Percentiles rank a stretch among this genome's conserved stretches.
phyloP scores from a whole-genome alignment of 2,113 vertebrate genomes.

The Chiloscyllium plagiosum region DNA sequence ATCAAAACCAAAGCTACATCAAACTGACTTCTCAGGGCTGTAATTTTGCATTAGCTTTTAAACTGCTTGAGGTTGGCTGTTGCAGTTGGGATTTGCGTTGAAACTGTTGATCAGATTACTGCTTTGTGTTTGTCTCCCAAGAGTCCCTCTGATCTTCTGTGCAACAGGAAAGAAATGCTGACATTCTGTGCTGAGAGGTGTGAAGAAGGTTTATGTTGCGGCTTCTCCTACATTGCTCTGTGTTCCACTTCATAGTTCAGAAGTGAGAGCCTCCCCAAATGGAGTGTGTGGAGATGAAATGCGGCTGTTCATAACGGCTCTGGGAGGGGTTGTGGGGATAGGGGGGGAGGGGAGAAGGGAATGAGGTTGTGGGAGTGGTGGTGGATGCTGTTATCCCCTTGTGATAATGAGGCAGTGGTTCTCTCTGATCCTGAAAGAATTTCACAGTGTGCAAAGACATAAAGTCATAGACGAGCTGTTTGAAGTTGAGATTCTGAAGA shows the following conservation, averaged over 20 bases:
- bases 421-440: slow-evolving; percentile 32
- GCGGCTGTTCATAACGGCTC: background rate
- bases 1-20: background rate
- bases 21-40: background rate
- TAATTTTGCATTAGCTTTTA: background rate
- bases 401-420: background rate
- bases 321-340: too few species aligned
- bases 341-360: too few species aligned
- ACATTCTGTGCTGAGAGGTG: background rate
- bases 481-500: slow-evolving; percentile 24
- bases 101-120: background rate
- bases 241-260: background rate
- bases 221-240: background rate
- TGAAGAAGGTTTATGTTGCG: background rate
- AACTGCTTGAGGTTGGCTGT: background rate
- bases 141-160: background rate
- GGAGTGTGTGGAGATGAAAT: background rate
- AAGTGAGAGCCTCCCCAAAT: background rate
- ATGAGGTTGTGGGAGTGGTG: too few species aligned
- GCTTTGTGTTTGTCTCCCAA: slow-evolving; percentile 4
- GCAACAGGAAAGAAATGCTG: background rate
- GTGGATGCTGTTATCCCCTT: background rate
- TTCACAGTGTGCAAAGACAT: slow-evolving; percentile 17
- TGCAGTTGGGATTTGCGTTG: background rate
- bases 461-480: slow-evolving; percentile 16